Conservation (phyloP, 2,113 vertebrate species). For the Casuarius casuarius region DNA sequence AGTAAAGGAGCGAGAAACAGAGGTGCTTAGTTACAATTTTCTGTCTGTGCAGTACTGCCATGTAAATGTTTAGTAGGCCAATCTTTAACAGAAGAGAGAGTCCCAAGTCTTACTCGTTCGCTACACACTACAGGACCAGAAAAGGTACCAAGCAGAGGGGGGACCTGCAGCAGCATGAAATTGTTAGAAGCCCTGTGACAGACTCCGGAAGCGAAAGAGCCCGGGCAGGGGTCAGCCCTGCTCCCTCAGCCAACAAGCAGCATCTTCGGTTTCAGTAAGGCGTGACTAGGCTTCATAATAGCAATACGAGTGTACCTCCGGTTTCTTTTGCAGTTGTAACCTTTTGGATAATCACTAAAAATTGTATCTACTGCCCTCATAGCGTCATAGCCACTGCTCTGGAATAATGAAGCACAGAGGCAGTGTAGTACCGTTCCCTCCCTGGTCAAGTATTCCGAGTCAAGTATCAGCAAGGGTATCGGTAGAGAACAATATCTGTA, state of each 20-base stretch:
- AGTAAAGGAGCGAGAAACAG: neutral
- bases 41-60: neutral
- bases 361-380: neutral
- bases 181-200: accelerated
- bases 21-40: neutral
- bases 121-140: neutral
- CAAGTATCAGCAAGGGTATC: neutral
- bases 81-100: neutral
- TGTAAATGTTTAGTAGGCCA: neutral
- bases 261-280: neutral
- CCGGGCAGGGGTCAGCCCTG: neutral
- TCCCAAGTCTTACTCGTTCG: neutral
- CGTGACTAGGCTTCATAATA: accelerated
- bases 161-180: neutral
- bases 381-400: neutral
- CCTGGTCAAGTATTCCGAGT: neutral
- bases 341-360: neutral
- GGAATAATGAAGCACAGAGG: neutral
- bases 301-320: neutral
- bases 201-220: neutral
- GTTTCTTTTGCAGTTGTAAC: neutral
- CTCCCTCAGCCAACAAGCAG: neutral
- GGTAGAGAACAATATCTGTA: neutral
- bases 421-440: neutral
- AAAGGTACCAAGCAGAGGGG: neutral